These are phyloP conservation scores for Erythrocercus mccallii DNA, from an alignment of 2,113 vertebrate genomes.

Conservation along the genomic window DNA sequence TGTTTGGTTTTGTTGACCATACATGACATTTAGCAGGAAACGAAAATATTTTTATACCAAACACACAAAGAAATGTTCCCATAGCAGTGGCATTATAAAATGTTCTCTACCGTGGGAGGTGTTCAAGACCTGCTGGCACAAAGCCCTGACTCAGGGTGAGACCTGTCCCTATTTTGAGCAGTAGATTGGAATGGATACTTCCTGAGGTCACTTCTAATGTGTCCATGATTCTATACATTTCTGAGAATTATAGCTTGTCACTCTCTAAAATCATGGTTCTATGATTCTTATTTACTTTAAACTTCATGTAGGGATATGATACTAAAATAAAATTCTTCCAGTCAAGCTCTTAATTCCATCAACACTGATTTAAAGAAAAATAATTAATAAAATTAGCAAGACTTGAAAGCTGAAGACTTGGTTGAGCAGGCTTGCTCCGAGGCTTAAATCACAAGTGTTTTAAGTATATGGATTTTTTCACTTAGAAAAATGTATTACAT, in stretches of 20 bases:
- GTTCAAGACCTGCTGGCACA: neutral
- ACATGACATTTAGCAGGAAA: neutral
- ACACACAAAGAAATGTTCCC: neutral
- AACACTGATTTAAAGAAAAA: neutral
- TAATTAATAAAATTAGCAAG: neutral
- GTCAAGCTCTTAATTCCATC: neutral
- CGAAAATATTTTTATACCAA: neutral
- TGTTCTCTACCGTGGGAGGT: neutral
- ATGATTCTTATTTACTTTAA: neutral
- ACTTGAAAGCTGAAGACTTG: neutral
- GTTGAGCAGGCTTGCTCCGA: neutral
- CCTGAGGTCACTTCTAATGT: neutral
- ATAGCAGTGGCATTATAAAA: neutral
- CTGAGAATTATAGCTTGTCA: neutral
- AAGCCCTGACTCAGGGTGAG: neutral
- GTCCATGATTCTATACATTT: neutral
- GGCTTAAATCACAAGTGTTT: neutral
- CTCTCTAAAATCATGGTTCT: neutral
- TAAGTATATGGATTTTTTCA: neutral
- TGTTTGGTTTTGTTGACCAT: neutral
- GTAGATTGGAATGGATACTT: neutral
- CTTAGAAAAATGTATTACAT: neutral
- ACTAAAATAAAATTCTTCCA: neutral
- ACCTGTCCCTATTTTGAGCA: neutral
- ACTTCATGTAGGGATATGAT: neutral